These are phyloP conservation scores for Oreohelix idahoensis DNA, from an alignment of 1,140 invertebrate genomes.

Conservation along the genomic window DNA sequence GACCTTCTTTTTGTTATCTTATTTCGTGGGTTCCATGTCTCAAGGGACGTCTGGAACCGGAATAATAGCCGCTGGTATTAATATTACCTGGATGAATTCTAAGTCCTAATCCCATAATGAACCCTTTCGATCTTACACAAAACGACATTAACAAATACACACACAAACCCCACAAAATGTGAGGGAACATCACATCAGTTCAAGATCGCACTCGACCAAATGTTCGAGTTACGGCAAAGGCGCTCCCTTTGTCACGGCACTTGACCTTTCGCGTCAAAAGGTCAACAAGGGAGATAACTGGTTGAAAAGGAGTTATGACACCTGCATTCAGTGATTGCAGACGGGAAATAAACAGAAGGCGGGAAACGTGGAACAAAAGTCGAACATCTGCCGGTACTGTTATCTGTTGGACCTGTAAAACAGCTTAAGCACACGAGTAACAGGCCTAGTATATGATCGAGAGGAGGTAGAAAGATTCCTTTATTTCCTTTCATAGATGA, in stretches of 20 bases:
- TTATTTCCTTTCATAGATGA: too few species aligned
- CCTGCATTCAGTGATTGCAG: not conserved
- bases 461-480: too few species aligned
- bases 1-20: too few species aligned
- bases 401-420: not conserved
- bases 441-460: too few species aligned
- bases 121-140: too few species aligned
- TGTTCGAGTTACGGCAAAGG: not conserved
- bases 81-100: too few species aligned
- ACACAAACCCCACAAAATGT: not conserved
- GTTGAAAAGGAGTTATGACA: slow-evolving; percentile 7
- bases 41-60: too few species aligned
- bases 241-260: not conserved
- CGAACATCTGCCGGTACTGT: not conserved
- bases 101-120: too few species aligned
- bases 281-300: not conserved
- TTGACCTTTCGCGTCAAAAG: slow-evolving; percentile 1
- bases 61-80: too few species aligned
- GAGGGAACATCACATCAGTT: not conserved
- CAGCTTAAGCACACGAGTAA: too few species aligned
- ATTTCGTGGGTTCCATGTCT: too few species aligned
- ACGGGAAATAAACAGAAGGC: not conserved
- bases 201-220: not conserved
- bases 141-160: not conserved
- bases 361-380: not conserved